A percentile compares a stretch with the other conserved stretches of the same genome.
phyloP scores from a whole-genome alignment of 2,113 vertebrate genomes.

The Empidonax alnorum region DNA sequence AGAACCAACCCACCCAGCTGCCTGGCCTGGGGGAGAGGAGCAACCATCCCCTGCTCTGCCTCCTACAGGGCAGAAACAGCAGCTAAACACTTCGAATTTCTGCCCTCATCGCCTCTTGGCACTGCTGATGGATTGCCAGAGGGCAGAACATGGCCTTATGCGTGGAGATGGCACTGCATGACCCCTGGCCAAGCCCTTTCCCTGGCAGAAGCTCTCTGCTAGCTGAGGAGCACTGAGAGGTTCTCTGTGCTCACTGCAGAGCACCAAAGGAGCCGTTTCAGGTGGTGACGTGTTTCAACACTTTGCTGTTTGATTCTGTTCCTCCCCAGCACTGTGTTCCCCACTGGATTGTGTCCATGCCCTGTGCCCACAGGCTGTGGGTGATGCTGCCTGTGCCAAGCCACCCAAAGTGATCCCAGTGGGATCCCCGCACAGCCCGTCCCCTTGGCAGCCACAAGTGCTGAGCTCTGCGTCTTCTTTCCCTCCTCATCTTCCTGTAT shows the following conservation, averaged over 20 bases:
- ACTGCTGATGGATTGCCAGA: accelerated
- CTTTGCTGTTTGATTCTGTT: neutral
- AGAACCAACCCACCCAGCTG: neutral
- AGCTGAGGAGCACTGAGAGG: neutral
- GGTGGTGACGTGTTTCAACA: neutral
- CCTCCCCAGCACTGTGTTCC: neutral
- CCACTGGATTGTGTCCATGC: accelerated
- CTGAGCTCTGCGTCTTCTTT: neutral
- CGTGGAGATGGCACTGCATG: neutral
- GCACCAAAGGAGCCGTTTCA: neutral
- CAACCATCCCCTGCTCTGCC: neutral
- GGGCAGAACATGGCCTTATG: accelerated
- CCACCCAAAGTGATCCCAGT: neutral
- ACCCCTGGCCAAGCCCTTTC: neutral
- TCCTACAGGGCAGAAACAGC: neutral
- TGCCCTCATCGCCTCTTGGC: accelerated
- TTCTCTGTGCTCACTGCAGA: neutral
- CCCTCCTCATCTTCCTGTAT: neutral
- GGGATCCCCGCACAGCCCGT: neutral
- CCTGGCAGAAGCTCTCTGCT: neutral
- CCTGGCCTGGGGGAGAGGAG: neutral
- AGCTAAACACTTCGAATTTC: neutral
- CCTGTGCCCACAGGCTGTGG: neutral
- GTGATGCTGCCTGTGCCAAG: neutral
- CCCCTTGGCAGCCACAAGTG: neutral